phyloP scores from a whole-genome alignment of 2,888 invertebrate genomes.

The Neoaliturus tenellus region DNA sequence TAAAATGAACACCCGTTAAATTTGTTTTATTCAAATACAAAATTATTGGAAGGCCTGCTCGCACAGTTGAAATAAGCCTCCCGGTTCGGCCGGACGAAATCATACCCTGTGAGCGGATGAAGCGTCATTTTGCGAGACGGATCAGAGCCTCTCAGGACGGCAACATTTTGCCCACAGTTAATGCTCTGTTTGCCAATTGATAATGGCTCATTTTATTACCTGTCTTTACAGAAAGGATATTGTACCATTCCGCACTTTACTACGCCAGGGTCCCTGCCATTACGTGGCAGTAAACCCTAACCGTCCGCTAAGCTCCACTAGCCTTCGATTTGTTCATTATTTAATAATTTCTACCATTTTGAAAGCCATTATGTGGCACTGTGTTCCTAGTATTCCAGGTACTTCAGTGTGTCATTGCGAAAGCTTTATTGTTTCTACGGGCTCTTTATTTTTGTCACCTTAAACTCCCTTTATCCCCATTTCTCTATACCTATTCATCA shows the following conservation, averaged over 20 bases:
- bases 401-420: neutral
- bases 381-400: slow-evolving; percentile 7
- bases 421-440: neutral
- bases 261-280: slow-evolving; percentile 19
- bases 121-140: too few species aligned
- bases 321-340: slow-evolving; percentile 46
- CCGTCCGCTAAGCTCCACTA: slow-evolving; percentile 36
- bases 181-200: slow-evolving; percentile 49
- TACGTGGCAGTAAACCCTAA: slow-evolving; percentile 27
- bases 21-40: too few species aligned
- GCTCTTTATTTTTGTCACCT: neutral
- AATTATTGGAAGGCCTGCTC: too few species aligned
- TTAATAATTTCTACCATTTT: slow-evolving; percentile 35
- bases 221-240: slow-evolving; percentile 16
- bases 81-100: too few species aligned
- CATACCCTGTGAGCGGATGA: too few species aligned
- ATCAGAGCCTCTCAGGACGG: neutral
- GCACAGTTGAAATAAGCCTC: too few species aligned
- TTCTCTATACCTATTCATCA: too few species aligned
- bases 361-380: neutral
- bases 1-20: too few species aligned
- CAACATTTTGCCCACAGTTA: slow-evolving; percentile 19
- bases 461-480: neutral
- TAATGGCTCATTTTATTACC: slow-evolving; percentile 47
- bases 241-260: slow-evolving; percentile 39